Evolutionary conservation across 2,888 invertebrate species (phyloP), one percentile per base, ranked within the genome.

Genomic region (Selenia dentaria): DNA sequence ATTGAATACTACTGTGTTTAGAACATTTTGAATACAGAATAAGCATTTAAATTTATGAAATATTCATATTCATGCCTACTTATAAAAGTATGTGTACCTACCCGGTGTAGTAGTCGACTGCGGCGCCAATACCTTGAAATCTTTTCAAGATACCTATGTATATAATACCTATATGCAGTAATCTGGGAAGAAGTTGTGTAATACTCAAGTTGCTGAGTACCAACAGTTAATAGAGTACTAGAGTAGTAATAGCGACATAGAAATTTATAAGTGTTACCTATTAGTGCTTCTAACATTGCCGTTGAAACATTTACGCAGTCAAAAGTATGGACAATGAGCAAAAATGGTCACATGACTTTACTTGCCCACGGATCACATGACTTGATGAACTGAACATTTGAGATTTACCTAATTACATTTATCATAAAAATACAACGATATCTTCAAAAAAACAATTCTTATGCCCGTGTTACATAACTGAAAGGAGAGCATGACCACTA

Each of bases 401-500:
- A n/a, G n/a, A 27, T 33, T n/a, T 25, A 37, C 34, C 16, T 16
- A 3, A 3, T 9, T 24, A 29, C 31, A 14, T n/a, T n/a, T n/a
- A n/a, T 20, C 32, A 28, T 20, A 24, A 36, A 38, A 39, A 32
- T n/a, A 22, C 24, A 36, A 24, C 39, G 22, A 8, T 41, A 39
- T 18, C 27, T 31, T 14, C 12, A 65, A 51, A 59, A 68, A 66
- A 71, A 74, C 70, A 74, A 66, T 64, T 70, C 69, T 74, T 70
- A 62, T 73, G 77, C 73, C 22, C 8, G 8, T 22, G 89, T 89
- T 89, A 90, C 90, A 89, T 90, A 89, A 90, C 89, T 82, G 74
- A 77, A 80, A 78, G 76, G 74, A 77, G 80, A 78, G 76, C 82
- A 84, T 79, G 80, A 79, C 70, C 74, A 78, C 73, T 71, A 65